These are phyloP conservation scores for Dicerorhinus sumatrensis DNA, from an alignment of 2,113 vertebrate genomes.

Conservation along the genomic window DNA sequence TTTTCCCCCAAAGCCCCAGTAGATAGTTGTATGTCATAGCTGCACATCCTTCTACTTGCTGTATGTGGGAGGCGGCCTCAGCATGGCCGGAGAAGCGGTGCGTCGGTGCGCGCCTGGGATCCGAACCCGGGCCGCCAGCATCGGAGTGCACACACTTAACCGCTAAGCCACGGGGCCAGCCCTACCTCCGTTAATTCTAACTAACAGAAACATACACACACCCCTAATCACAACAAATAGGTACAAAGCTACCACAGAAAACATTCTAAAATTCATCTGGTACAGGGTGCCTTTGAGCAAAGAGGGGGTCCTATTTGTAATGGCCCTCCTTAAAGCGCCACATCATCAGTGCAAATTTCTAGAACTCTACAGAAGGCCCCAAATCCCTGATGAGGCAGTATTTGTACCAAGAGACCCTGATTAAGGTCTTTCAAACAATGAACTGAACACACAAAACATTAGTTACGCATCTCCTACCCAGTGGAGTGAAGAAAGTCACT, in stretches of 20 bases:
- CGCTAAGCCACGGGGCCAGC: no score
- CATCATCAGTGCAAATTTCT: not conserved
- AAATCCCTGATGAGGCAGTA: no score
- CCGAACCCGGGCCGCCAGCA: no score
- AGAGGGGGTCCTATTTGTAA: not conserved
- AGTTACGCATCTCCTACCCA: conserved; percentile 87
- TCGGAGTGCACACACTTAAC: no score
- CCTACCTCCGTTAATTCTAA: not conserved
- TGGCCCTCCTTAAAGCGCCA: not conserved
- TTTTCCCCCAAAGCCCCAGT: no score
- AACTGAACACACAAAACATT: not conserved
- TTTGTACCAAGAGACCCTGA: not conserved
- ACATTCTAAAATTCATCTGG: not conserved
- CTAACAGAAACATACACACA: not conserved
- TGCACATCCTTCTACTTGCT: no score
- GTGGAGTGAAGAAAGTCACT: conserved; percentile 91
- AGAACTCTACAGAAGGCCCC: not conserved
- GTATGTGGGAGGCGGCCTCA: no score
- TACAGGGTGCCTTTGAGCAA: not conserved
- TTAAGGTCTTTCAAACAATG: not conserved
- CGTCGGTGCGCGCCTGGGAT: no score
- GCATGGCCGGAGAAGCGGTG: no score
- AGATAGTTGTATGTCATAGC: no score
- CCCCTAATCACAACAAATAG: not conserved
- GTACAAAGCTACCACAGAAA: not conserved